Conservation (phyloP, 2,888 invertebrate genomes). For the Alentia gelatinosa region DNA sequence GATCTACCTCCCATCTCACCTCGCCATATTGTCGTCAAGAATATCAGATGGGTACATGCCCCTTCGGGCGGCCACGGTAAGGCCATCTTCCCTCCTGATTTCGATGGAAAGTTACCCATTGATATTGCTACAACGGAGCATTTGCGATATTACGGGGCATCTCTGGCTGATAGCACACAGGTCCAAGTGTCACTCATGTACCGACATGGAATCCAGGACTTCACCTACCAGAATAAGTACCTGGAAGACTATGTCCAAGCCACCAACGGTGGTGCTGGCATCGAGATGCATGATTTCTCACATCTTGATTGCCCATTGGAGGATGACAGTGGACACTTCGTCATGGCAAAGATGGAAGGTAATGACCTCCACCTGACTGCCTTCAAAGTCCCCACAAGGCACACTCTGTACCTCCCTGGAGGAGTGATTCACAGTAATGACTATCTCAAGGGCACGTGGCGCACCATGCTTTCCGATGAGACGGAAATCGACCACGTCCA, state of each 20-base stretch:
- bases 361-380: constrained; percentile 59
- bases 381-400: constrained; percentile 60
- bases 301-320: constrained; percentile 67
- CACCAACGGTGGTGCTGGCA: constrained; percentile 62
- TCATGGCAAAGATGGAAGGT: constrained; percentile 63
- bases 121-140: constrained; percentile 65
- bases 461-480: constrained; percentile 67
- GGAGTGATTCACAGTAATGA: constrained; percentile 61
- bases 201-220: constrained; percentile 66
- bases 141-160: constrained; percentile 63
- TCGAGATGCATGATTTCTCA: constrained; percentile 66
- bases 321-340: constrained; percentile 63
- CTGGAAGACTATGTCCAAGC: constrained; percentile 64
- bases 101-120: constrained; percentile 60
- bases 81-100: constrained; percentile 62
- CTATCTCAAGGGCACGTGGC: constrained; percentile 65
- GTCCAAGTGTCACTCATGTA: constrained; percentile 58
- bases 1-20: constrained; percentile 63
- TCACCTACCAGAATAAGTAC: constrained; percentile 66
- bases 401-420: constrained; percentile 60
- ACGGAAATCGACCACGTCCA: constrained; percentile 66
- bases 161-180: constrained; percentile 62
- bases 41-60: constrained; percentile 61
- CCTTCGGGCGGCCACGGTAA: constrained; percentile 61
- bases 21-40: constrained; percentile 61